These are phyloP conservation scores for Liparis tanakae DNA, from an alignment of 2,797 vertebrate genomes.

Conservation along the genomic window DNA sequence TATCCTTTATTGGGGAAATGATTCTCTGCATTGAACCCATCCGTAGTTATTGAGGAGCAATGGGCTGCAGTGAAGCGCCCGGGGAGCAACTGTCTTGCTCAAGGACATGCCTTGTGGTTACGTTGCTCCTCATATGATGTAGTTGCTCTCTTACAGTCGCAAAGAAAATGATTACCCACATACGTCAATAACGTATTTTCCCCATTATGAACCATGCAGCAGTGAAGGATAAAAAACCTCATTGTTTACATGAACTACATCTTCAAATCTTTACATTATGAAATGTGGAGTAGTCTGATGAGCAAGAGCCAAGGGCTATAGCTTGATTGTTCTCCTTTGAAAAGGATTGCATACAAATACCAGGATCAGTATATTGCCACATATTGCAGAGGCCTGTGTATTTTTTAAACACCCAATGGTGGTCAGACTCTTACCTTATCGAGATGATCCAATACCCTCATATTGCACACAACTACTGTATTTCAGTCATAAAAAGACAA, in stretches of 20 bases:
- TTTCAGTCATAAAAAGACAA: constrained; percentile 12
- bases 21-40: too few relatives aligned
- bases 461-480: constrained; percentile 14
- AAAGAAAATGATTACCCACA: not conserved
- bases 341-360: not conserved
- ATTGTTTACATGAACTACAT: not conserved
- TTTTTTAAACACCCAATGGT: not conserved
- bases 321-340: not conserved
- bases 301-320: not conserved
- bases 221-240: constrained; percentile 1
- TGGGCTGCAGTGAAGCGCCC: too few relatives aligned
- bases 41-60: too few relatives aligned
- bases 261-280: not conserved
- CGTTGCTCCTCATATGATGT: constrained; percentile 22
- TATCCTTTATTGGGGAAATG: too few relatives aligned
- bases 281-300: not conserved
- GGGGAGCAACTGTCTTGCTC: too few relatives aligned
- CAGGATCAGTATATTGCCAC: not conserved
- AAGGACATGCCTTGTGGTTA: not conserved
- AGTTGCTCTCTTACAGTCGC: constrained; percentile 28
- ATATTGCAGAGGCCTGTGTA: not conserved
- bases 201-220: not conserved
- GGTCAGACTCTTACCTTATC: constrained; percentile 53
- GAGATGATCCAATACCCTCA: constrained; percentile 31
- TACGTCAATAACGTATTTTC: not conserved